phyloP scores from a whole-genome alignment of 1,140 invertebrate species.

The Heliothis subflexa region DNA sequence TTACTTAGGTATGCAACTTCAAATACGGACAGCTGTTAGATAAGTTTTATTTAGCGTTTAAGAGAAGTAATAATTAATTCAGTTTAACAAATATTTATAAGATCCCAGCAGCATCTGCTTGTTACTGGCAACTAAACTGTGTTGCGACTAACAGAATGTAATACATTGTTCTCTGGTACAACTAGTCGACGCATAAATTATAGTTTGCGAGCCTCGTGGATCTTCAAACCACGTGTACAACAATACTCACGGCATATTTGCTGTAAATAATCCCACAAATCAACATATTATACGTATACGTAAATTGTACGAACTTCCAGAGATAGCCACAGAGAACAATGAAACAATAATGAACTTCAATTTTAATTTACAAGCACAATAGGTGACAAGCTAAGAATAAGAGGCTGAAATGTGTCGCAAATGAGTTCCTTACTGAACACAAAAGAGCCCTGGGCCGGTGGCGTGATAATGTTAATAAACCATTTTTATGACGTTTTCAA shows the following conservation, averaged over 20 bases:
- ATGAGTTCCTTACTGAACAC: constrained; percentile 28
- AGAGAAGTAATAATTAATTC: too few relatives aligned
- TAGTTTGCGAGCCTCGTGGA: background rate
- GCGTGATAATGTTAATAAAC: constrained; percentile 42
- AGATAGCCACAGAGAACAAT: background rate
- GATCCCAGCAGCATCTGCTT: background rate
- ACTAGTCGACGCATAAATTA: background rate
- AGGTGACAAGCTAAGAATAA: constrained; percentile 16
- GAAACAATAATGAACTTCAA: background rate
- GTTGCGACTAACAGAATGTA: background rate
- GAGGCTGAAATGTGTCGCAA: constrained; percentile 25
- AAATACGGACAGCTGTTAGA: too few relatives aligned
- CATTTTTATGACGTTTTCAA: constrained; percentile 39
- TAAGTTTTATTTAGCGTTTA: too few relatives aligned
- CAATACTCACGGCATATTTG: background rate
- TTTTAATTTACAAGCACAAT: constrained; percentile 33
- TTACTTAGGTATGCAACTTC: too few relatives aligned
- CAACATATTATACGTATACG: background rate
- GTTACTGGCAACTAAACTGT: background rate
- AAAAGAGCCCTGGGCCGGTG: constrained; percentile 18
- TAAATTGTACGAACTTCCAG: background rate
- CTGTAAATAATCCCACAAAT: constrained; percentile 1
- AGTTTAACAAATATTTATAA: too few relatives aligned
- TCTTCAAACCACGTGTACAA: background rate
- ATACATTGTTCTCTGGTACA: background rate